Evolutionary conservation across 2,797 vertebrate species (phyloP).

Genomic region (Orientallactaga sibirica): DNA sequence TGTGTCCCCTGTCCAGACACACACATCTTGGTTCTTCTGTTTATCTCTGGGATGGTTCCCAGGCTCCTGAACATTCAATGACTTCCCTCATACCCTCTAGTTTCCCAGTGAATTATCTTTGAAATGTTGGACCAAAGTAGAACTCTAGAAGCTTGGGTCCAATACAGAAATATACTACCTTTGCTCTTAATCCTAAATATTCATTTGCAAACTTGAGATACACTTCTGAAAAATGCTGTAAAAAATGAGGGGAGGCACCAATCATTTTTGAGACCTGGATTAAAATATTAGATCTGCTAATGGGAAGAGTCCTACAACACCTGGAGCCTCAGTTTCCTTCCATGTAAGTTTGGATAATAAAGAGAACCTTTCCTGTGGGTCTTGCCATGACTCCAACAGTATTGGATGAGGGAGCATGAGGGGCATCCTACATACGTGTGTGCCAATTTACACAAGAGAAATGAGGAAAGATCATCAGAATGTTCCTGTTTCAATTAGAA

Average conservation of each 20-base stretch:
- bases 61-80: not conserved
- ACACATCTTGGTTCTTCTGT: conserved; percentile 8
- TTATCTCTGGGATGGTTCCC: conserved; percentile 26
- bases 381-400: not conserved
- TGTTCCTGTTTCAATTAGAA: conserved; percentile 43
- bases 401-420: not conserved
- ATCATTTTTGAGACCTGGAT: not conserved
- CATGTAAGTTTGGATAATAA: not conserved
- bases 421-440: not conserved
- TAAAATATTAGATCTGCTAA: not conserved
- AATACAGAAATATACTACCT: not conserved
- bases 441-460: conserved; percentile 5
- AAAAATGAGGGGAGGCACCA: not conserved
- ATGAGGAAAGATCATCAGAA: conserved; percentile 48
- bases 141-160: not conserved
- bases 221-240: not conserved
- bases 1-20: not conserved
- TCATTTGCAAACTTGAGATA: not conserved
- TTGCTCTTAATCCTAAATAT: not conserved
- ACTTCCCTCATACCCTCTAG: not conserved
- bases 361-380: not conserved
- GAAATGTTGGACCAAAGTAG: not conserved
- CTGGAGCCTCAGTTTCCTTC: conserved; percentile 40
- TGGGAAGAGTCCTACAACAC: not conserved
- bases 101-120: not conserved